phyloP scores from a whole-genome alignment of 2,113 vertebrate genomes.

The Pituophis catenifer region DNA sequence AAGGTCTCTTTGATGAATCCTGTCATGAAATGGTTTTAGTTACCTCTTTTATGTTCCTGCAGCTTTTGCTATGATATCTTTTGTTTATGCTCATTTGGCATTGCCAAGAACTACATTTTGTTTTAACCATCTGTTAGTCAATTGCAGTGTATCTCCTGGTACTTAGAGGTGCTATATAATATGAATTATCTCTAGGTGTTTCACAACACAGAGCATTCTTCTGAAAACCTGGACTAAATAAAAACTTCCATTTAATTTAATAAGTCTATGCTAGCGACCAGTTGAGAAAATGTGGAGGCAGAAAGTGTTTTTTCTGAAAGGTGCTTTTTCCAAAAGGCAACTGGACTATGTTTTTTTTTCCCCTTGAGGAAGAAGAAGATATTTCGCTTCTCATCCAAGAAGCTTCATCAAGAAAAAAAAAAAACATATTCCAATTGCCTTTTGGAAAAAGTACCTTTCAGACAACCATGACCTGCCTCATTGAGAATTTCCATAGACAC shows the following conservation, averaged over 20 bases:
- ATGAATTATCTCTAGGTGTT: not conserved
- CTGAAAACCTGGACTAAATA: slow-evolving; percentile 1
- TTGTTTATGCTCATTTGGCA: not conserved
- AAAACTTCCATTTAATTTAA: not conserved
- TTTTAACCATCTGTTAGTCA: not conserved
- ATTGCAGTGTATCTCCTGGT: not conserved
- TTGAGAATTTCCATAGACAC: not conserved
- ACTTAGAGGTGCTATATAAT: not conserved
- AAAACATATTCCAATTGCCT: too few species aligned
- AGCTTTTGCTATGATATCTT: not conserved
- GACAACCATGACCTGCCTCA: not conserved
- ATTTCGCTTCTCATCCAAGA: too few species aligned
- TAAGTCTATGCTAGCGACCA: not conserved
- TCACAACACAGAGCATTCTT: not conserved
- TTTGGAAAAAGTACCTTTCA: not conserved
- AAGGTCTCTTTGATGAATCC: not conserved
- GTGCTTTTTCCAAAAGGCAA: not conserved
- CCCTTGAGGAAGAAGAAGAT: too few species aligned
- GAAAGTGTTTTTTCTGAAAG: not conserved
- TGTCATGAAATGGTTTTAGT: not conserved
- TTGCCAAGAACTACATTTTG: not conserved
- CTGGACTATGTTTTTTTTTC: too few species aligned
- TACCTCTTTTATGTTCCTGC: not conserved
- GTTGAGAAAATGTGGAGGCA: not conserved
- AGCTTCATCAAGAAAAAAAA: too few species aligned